Base-by-base conservation (phyloP, 2,797 vertebrate genomes). In the Microhierax caerulescens region DNA sequence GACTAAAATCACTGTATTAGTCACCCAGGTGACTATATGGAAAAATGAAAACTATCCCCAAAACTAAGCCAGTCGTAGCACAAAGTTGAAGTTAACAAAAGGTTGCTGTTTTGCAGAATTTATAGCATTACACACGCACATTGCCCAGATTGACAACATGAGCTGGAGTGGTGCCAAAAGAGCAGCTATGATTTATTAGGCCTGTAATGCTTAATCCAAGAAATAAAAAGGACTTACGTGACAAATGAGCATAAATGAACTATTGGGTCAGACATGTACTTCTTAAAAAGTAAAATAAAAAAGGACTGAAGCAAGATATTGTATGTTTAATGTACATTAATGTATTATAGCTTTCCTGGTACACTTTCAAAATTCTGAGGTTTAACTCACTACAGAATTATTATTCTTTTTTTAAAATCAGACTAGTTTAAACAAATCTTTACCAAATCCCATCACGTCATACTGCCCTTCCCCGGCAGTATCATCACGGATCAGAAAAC, bases 141-240 rank as follows among this genome's bases (percentile, higher is more conserved):
- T 7, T 28, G 74, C 72, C 39, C 80, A 84, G 73, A 91, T 84
- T 96, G 91, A 95, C 79, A 93, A 59, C 84, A 60, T 17, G 74
- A 91, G 34, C 73, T 95, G 86, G 93, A 92, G 68, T 1, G 2
- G 53, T 84, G 95, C 93, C 95, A 77, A 47, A 86, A 54, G 89
- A 97, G 81, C 94, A 95, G 80, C 48, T 9, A 91, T 93, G 85
- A 97, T 96, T 96, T 95, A 95, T 82, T 93, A 73, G 43, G 90
- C 88, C 91, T 97, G 86, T 74, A 94, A 90, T 88, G 80, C 94
- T 89, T 97, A 96, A 96, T 95, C 82, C 95, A 83, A 88, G 76
- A 96, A 95, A 93, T 96, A 93, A 94, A 97, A 91, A 91, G 77
- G 76, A 92, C 85, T 96, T 91, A 16, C 18, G 8, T 95, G 86